Evolutionary conservation across 2,888 invertebrate genomes (phyloP).

Genomic region (Anticlea derivata): DNA sequence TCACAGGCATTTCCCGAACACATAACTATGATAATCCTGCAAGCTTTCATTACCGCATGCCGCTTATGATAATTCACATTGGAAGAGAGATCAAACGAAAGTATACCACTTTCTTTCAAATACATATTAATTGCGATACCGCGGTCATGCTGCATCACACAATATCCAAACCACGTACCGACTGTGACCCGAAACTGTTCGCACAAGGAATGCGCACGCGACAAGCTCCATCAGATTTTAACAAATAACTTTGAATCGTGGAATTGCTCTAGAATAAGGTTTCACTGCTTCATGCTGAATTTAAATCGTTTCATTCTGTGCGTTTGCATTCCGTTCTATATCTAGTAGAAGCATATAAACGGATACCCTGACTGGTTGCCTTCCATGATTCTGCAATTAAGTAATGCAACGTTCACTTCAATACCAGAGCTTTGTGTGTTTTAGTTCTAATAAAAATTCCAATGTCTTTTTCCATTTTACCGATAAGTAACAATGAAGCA

Average conservation of each 20-base stretch:
- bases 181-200: conserved; percentile 54
- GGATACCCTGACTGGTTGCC: conserved; percentile 13
- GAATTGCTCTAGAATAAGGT: conserved; percentile 58
- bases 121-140: conserved; percentile 49
- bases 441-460: background rate
- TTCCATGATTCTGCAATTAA: conserved; percentile 13
- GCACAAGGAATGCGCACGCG: conserved; percentile 44
- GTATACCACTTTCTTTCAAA: conserved; percentile 54
- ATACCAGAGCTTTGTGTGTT: conserved; percentile 3
- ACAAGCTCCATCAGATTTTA: conserved; percentile 48
- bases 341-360: conserved; percentile 14
- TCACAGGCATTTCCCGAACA: conserved; percentile 52
- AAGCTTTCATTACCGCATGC: conserved; percentile 61
- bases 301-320: conserved; percentile 17
- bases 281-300: conserved; percentile 53
- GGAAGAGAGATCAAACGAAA: conserved; percentile 51
- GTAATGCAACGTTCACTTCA: conserved; percentile 18
- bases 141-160: conserved; percentile 48
- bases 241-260: conserved; percentile 49
- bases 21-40: conserved; percentile 42
- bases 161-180: conserved; percentile 65
- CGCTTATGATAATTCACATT: conserved; percentile 37
- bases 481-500: no score
- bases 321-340: conserved; percentile 14
- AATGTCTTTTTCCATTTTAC: no score